Conservation (phyloP, 1,140 invertebrate species). For the Caenorhabditis briggsae region DNA sequence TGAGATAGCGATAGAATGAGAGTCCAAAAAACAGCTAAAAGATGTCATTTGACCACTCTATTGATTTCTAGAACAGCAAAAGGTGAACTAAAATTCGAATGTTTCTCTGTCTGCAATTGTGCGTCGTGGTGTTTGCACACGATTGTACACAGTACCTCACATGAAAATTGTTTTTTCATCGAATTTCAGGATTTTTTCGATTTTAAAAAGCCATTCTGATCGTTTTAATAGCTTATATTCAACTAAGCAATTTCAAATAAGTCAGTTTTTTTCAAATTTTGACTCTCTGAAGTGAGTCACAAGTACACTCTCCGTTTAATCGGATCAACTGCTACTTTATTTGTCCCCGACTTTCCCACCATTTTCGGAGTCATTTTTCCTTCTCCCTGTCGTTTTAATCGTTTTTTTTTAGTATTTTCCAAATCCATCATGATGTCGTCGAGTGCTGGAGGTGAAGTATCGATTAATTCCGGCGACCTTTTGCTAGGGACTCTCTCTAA, state of each 20-base stretch:
- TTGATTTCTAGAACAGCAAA: background rate
- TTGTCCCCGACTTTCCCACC: background rate
- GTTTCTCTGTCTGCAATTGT: background rate
- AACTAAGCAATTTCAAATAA: background rate
- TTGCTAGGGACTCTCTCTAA: slow-evolving; percentile 17
- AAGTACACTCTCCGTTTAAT: slow-evolving; percentile 3
- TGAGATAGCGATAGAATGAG: background rate
- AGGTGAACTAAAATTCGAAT: background rate
- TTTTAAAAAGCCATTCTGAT: no score
- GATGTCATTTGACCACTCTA: background rate
- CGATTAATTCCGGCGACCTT: slow-evolving; percentile 30
- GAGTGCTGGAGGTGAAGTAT: slow-evolving; percentile 21
- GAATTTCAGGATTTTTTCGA: no score
- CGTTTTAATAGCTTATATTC: no score
- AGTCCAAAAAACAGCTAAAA: no score
- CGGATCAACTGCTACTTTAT: slow-evolving; percentile 34
- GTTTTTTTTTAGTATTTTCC: background rate
- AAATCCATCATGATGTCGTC: slow-evolving; percentile 44
- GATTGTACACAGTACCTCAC: background rate
- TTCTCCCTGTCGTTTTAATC: no score
- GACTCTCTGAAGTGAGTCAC: background rate
- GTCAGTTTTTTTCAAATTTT: background rate
- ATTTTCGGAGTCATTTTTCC: background rate
- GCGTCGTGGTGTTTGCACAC: slow-evolving; percentile 34
- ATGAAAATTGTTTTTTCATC: no score